Base-by-base conservation (phyloP, 2,113 vertebrate genomes). In the Lepisosteus oculatus region DNA sequence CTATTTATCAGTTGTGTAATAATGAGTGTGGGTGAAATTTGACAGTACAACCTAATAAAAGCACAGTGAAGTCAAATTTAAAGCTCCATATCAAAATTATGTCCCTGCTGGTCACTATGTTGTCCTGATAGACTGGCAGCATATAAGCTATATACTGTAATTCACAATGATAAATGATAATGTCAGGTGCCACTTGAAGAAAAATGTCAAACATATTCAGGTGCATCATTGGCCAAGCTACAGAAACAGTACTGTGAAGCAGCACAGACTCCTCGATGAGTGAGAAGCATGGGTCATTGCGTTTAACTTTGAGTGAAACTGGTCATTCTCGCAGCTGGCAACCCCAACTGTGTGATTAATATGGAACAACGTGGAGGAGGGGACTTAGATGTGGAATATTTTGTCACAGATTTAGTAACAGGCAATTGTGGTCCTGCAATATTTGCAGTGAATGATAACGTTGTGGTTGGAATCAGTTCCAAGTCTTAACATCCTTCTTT, bases 131-230 rank as follows among this genome's bases (percentile, higher is more conserved):
- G 17, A 65, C n/a, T 12, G 4, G 11, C 62, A 8, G 62, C 3
- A 13, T 42, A 29, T 29, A 6, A 42, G 42, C 62, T 65, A 65
- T 41, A 65, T 65, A 17, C 15, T 17, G 15, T 17, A 7, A 65
- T 65, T 65, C 42, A 65, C 42, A 65, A 41, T 65, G 42, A 65
- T 8, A 8, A 65, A 41, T 65, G n/a, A 65, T 4, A 1, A 65
- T 7, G 17, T 15, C 62, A 65, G 42, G 3, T 65, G 3, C 62
- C 5, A 65, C 42, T 65, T 65, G 42, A 42, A 65, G 62, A 65
- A 65, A 65, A 65, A 65, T 41, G 62, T 65, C 62, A 65, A 2
- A 15, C 29, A 65, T 17, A 65, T 65, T 65, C 6, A 42, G 42
- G 29, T 65, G 62, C 62, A 42, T 8, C n/a, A 11, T 65, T 65